These are phyloP conservation scores for Diarsia mendica DNA, from an alignment of 2,888 invertebrate genomes.

Conservation along the genomic window DNA sequence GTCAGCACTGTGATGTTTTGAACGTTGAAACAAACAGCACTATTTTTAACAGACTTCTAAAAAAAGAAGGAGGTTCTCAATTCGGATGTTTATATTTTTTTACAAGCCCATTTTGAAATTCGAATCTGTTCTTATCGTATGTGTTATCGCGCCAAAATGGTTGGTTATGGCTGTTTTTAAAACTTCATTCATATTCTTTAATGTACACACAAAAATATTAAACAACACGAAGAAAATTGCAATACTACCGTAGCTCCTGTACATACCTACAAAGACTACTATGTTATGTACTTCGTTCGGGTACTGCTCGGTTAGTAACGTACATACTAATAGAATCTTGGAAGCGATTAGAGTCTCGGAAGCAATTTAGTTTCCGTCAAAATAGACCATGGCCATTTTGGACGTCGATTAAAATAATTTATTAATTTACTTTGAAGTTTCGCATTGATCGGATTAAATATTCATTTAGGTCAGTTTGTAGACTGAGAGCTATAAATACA, in stretches of 20 bases:
- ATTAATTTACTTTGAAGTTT: constrained; percentile 44
- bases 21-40: constrained; percentile 35
- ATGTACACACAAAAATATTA: not conserved
- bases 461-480: constrained; percentile 24
- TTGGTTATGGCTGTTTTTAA: not conserved
- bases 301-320: too few relatives aligned
- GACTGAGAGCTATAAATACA: constrained; percentile 14
- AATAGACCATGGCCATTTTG: not conserved
- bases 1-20: constrained; percentile 35
- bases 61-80: too few relatives aligned
- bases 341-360: constrained; percentile 14
- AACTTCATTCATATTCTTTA: too few relatives aligned
- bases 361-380: constrained; percentile 8
- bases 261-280: not conserved
- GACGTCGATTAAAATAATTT: constrained; percentile 27
- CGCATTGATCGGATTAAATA: constrained; percentile 16
- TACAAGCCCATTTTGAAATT: constrained; percentile 48
- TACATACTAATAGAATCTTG: not conserved
- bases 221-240: not conserved
- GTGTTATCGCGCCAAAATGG: not conserved
- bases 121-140: not conserved
- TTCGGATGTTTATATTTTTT: too few relatives aligned
- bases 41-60: too few relatives aligned
- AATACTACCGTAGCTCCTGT: not conserved
- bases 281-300: not conserved